Base-by-base conservation (phyloP, 2,797 vertebrate species). In the Craterocephalus amniculus region DNA sequence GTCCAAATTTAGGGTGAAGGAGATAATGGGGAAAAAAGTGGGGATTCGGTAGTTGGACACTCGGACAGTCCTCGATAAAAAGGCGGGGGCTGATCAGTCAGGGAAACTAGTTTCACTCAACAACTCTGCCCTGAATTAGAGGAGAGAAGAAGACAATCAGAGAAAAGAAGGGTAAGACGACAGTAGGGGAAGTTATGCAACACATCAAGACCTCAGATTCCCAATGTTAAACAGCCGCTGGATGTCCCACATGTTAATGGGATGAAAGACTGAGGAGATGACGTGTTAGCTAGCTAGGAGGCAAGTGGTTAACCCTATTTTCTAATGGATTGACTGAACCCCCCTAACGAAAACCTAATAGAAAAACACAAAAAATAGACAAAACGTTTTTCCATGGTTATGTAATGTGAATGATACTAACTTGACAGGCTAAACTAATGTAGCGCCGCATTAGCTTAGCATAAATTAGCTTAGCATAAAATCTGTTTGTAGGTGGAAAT, bases 21-120 rank as follows among this genome's bases (percentile, higher is more conserved):
- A 86, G 75, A 80, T 75, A 85, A 88, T 49, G 62, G 69, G 56
- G 62, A 58, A 34, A 64, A 63, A 58, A 85, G 27, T 12, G 51
- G 62, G 76, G 43, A 86, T 70, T 92, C 81, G 92, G 90, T 89
- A 81, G 90, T 81, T 67, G 87, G 90, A 94, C 81, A 93, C 88
- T 91, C 72, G 92, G 87, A 92, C 83, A 93, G 89, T 94, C 93
- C 89, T 93, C 87, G 88, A 92, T 88, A 90, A 93, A 92, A 93
- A 91, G 91, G 91, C 86, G 72, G 91, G 92, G 88, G 89, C 86
- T 90, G 94, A 92, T 95, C 95, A 95, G 93, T 95, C 95, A 90
- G 94, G 95, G 91, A 95, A 95, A 94, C 95, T 95, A 95, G 94
- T 95, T 91, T 95, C 95, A 93, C 94, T 95, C 95, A 95, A 95